phyloP scores from a whole-genome alignment of 2,888 invertebrate species.

The Odontocolon sp. region DNA sequence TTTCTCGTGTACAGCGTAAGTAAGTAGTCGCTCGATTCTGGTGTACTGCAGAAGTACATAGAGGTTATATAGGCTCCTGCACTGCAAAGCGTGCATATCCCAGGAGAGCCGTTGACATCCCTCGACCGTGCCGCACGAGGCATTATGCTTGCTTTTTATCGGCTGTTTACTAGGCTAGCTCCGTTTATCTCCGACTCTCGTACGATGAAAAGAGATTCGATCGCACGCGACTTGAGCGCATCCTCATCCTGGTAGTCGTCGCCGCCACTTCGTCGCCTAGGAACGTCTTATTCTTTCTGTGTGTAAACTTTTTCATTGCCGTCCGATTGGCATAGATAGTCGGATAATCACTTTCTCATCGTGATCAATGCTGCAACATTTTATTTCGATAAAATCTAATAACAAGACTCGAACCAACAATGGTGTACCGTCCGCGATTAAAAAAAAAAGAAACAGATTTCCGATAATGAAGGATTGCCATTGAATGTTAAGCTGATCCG shows the following conservation, averaged over 20 bases:
- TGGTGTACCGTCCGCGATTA: background rate
- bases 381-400: background rate
- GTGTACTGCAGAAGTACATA: slow-evolving; percentile 7
- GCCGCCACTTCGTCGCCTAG: slow-evolving; percentile 10
- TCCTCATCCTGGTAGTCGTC: background rate
- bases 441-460: background rate
- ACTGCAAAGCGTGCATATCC: slow-evolving; percentile 58
- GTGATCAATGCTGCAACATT: background rate
- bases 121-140: slow-evolving; percentile 52
- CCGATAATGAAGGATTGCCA: no score
- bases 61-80: slow-evolving; percentile 38
- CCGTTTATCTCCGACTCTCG: slow-evolving; percentile 21
- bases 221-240: slow-evolving; percentile 34
- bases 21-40: slow-evolving; percentile 54
- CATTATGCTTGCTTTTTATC: slow-evolving; percentile 65
- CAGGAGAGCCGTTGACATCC: slow-evolving; percentile 71
- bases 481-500: no score
- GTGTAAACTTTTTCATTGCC: background rate
- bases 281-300: slow-evolving; percentile 27
- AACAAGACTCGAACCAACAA: background rate
- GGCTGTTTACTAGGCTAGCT: slow-evolving; percentile 36
- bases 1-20: slow-evolving; percentile 63
- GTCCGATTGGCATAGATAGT: background rate
- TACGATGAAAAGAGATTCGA: slow-evolving; percentile 54
- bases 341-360: background rate